These are phyloP conservation scores for Brachycybe producta DNA, from an alignment of 2,888 invertebrate genomes.

Conservation along the genomic window DNA sequence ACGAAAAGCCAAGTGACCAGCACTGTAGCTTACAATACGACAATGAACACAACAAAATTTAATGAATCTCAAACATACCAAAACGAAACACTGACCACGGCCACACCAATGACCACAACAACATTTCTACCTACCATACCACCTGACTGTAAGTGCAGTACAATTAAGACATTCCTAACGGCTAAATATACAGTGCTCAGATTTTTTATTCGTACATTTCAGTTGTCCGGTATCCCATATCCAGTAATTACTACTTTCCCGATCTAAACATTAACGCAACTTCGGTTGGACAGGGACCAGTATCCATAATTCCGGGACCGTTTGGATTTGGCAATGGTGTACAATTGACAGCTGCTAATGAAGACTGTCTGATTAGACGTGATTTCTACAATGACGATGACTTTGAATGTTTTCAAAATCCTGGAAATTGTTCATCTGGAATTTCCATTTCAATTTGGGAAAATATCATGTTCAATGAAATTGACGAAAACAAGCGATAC, in stretches of 20 bases:
- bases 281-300: background rate
- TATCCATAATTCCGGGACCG: background rate
- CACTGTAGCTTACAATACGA: no score
- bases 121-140: conserved; percentile 6
- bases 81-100: background rate
- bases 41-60: background rate
- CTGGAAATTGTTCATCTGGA: conserved; percentile 4
- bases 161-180: background rate
- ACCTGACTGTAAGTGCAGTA: conserved; percentile 1
- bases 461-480: background rate
- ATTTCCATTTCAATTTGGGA: conserved; percentile 12
- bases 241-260: conserved; percentile 5
- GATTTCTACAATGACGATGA: background rate
- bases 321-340: conserved; percentile 8
- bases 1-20: background rate
- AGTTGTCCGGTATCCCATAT: conserved; percentile 7
- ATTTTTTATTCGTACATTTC: background rate
- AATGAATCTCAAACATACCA: background rate
- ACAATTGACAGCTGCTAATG: background rate
- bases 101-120: background rate
- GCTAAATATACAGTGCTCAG: background rate
- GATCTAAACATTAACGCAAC: conserved; percentile 9
- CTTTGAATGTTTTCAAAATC: conserved; percentile 5
- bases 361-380: conserved; percentile 1
- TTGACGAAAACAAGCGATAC: conserved; percentile 1